Conservation (phyloP, 2,113 vertebrate species). For the Hymenochirus boettgeri region DNA sequence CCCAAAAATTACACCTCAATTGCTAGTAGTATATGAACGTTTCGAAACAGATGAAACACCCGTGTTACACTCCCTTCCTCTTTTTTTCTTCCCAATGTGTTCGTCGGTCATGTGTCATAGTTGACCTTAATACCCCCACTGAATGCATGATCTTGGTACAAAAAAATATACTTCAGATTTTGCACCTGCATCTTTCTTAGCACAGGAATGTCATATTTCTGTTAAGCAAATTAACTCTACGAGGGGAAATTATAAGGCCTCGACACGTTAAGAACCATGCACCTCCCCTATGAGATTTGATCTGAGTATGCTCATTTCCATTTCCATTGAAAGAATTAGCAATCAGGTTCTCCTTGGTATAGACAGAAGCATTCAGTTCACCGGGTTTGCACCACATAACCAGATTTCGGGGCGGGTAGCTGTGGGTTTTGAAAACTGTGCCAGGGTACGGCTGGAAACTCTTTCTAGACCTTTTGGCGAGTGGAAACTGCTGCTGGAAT, state of each 20-base stretch:
- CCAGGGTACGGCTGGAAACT: no score
- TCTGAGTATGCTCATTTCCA: no score
- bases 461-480: no score
- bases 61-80: slow-evolving; percentile 9
- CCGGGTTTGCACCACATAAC: no score
- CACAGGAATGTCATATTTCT: slow-evolving; percentile 36
- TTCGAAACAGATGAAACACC: slow-evolving; percentile 28
- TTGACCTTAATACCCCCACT: slow-evolving; percentile 32
- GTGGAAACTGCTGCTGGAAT: no score
- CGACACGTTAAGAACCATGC: neutral
- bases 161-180: slow-evolving; percentile 33
- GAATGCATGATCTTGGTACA: slow-evolving; percentile 31
- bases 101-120: slow-evolving; percentile 38
- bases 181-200: slow-evolving; percentile 38
- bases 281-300: neutral
- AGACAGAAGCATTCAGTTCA: no score
- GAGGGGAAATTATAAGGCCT: slow-evolving; percentile 8
- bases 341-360: no score
- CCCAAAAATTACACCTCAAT: slow-evolving; percentile 34
- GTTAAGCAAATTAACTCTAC: no score
- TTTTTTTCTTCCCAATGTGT: no score
- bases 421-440: no score
- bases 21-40: slow-evolving; percentile 30
- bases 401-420: no score
- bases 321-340: no score